A percentile compares a stretch with the other conserved stretches of the same genome.
phyloP scores from a whole-genome alignment of 2,113 vertebrate genomes.

The Lycaon pictus region DNA sequence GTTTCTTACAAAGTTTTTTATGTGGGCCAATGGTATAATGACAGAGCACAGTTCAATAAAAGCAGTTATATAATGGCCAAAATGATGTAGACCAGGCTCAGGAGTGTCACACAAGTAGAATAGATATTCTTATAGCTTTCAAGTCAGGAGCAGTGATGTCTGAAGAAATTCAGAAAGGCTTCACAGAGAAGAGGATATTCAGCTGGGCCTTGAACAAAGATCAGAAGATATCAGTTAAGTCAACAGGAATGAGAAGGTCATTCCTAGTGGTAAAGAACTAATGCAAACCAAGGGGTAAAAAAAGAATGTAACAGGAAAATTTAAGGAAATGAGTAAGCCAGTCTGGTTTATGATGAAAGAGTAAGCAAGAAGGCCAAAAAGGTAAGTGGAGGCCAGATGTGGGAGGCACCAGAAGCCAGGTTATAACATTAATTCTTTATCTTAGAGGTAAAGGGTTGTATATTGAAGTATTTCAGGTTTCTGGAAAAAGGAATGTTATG shows the following conservation, averaged over 20 bases:
- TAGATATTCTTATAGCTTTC: not conserved
- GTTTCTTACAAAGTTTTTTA: slow-evolving; percentile 1
- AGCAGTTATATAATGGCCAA: not conserved
- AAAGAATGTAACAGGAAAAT: not conserved
- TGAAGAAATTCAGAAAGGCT: slow-evolving; percentile 10
- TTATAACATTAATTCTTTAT: not conserved
- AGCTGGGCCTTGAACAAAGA: slow-evolving; percentile 18
- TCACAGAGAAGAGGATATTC: not conserved
- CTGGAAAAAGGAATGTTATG: not conserved
- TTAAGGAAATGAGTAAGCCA: slow-evolving; percentile 3
- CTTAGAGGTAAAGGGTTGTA: not conserved
- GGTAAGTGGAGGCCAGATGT: not conserved
- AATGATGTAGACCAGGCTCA: not conserved
- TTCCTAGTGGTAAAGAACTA: not conserved
- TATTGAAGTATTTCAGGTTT: not conserved
- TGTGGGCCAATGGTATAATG: not conserved
- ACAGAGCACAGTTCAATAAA: not conserved
- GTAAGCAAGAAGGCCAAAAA: not conserved
- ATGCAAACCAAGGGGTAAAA: not conserved
- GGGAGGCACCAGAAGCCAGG: not conserved
- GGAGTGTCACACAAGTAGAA: not conserved
- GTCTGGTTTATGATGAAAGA: not conserved
- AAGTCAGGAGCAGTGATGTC: not conserved
- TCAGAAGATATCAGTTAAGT: not conserved
- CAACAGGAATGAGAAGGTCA: not conserved